Conservation (phyloP, 1,140 invertebrate species). For the Linepithema humile region DNA sequence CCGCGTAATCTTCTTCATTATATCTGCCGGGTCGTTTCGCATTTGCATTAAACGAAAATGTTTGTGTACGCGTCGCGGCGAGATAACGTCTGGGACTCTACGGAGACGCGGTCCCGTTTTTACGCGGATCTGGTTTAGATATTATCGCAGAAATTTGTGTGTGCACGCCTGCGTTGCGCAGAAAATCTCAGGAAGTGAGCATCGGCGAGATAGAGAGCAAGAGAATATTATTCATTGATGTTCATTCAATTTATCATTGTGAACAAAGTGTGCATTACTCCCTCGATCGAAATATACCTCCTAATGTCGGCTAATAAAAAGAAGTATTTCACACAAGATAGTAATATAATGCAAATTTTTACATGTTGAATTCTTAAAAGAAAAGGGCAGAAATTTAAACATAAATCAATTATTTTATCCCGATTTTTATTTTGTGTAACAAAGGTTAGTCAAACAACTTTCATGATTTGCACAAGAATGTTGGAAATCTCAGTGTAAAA, state of each 20-base stretch:
- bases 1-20: conserved; percentile 82
- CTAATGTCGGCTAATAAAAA: neutral
- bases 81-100: conserved; percentile 62
- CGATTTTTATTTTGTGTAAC: neutral
- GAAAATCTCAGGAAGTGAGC: neutral
- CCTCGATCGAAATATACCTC: no score
- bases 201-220: neutral
- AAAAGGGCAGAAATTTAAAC: neutral
- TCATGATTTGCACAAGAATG: neutral
- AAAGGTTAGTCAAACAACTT: no score
- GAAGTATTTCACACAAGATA: no score
- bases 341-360: neutral
- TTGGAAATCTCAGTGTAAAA: neutral
- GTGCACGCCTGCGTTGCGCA: neutral
- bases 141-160: conserved; percentile 19
- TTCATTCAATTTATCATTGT: neutral
- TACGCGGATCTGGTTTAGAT: neutral
- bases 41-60: conserved; percentile 82
- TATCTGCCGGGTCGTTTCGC: conserved; percentile 78
- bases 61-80: conserved; percentile 71
- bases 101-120: conserved; percentile 37
- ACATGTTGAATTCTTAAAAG: neutral
- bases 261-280: no score
- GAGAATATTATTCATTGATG: neutral
- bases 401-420: neutral